Base-by-base conservation (phyloP, 2,113 vertebrate species). In the Cygnus atratus region DNA sequence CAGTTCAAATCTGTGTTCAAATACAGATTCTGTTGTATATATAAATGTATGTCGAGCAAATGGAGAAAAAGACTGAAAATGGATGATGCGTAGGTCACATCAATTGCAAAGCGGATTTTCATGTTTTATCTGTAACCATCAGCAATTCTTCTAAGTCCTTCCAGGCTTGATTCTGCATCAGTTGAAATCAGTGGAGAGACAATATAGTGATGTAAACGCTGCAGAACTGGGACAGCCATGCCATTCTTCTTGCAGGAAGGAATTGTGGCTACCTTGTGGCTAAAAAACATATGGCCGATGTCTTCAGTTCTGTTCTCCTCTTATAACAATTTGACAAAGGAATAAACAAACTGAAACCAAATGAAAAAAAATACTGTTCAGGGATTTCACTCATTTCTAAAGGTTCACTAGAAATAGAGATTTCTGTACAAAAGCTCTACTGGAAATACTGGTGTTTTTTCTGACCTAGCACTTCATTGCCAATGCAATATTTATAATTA, bases 401-500 rank as follows among this genome's bases (percentile, higher is more conserved):
- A 90, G 22, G 28, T 88, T 96, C 63, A 55, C 80, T 85, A 93
- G 29, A 73, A 88, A 89, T 48, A 81, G 55, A 80, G 19, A 87
- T 87, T 80, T 89, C 88, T 95, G 57, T 62, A 75, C 14, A 62
- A 90, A 78, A 57, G 2, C 59, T 88, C 26, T 18, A 35, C 65
- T 88, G 84, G 70, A 91, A 87, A 73, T 73, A 88, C 76, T 7
- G 71, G 35, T 48, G 48, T 95, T 84, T 52, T 52, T 93, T 88
- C 85, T 93, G 86, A 93, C 96, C 96, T 95, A 97, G 98, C 97
- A 98, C 98, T 98, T 98, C 97, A 94, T 95, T 93, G 58, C 94
- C 96, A 95, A 89, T 85, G 79, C 97, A 90, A 95, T 98, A 98
- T 98, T 98, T 98, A 98, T 98, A 96, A 96, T 95, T 98, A 98